phyloP scores from a whole-genome alignment of 1,140 invertebrate species.

The Macrocentrus cingulum region DNA sequence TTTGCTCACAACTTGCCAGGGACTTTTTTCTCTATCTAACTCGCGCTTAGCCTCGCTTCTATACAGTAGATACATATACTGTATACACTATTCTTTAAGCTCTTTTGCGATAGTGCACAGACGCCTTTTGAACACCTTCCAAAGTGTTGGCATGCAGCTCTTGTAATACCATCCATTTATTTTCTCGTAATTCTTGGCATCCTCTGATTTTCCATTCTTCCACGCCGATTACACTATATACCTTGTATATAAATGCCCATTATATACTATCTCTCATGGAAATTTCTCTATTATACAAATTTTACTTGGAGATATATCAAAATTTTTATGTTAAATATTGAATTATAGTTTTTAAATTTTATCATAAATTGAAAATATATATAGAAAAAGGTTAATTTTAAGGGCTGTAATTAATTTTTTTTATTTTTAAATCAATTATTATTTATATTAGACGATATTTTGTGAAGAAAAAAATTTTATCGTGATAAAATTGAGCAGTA shows the following conservation, averaged over 20 bases:
- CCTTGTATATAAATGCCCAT: constrained; percentile 18
- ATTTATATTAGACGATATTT: too few relatives aligned
- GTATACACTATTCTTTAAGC: not conserved
- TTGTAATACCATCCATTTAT: constrained; percentile 33
- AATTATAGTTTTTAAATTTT: too few relatives aligned
- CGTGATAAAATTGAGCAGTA: too few relatives aligned
- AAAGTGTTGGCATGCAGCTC: constrained; percentile 31
- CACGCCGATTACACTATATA: not conserved
- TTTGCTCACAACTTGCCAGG: constrained; percentile 21
- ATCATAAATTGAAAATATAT: too few relatives aligned
- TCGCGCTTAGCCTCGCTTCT: constrained; percentile 4
- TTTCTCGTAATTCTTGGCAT: constrained; percentile 32
- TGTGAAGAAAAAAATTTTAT: too few relatives aligned
- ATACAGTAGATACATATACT: not conserved
- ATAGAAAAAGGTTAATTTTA: too few relatives aligned
- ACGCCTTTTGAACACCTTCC: constrained; percentile 33
- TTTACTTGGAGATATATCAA: too few relatives aligned
- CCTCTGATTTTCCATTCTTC: constrained; percentile 10
- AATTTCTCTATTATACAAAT: not conserved
- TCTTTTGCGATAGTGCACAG: not conserved
- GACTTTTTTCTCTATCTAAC: constrained; percentile 6
- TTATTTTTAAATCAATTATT: too few relatives aligned
- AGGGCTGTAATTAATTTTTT: too few relatives aligned
- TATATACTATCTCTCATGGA: too few relatives aligned
- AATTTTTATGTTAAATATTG: too few relatives aligned